phyloP scores from a whole-genome alignment of 2,113 vertebrate genomes.

The Catharus minimus region DNA sequence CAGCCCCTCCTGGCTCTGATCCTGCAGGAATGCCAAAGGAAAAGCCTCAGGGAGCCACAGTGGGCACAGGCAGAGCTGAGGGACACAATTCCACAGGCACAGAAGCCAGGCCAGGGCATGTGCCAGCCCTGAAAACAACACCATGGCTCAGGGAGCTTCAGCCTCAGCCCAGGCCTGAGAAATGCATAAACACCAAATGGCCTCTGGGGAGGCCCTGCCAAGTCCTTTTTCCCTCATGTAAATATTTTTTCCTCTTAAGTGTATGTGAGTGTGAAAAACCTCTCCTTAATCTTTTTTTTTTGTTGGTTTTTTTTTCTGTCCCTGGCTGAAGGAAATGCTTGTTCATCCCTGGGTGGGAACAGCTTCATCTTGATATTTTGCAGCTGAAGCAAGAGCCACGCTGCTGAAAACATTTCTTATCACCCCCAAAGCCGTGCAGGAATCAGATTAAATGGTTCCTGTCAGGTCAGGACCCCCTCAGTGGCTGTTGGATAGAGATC shows the following conservation, averaged over 20 bases:
- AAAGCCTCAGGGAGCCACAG: neutral
- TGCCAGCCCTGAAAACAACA: neutral
- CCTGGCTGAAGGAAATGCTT: conserved; percentile 4
- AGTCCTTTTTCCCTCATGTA: conserved; percentile 38
- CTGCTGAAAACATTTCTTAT: neutral
- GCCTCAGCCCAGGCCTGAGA: neutral
- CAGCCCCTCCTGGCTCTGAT: neutral
- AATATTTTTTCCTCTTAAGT: conserved; percentile 57
- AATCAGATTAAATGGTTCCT: neutral
- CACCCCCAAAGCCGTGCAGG: rapidly evolving
- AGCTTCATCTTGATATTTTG: neutral
- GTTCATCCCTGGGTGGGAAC: neutral
- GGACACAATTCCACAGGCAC: neutral
- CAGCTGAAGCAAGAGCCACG: neutral
- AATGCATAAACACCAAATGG: conserved; percentile 12
- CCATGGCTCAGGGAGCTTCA: neutral
- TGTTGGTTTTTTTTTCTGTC: neutral
- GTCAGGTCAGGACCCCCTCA: neutral
- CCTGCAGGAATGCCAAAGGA: neutral
- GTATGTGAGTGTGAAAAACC: conserved; percentile 5
- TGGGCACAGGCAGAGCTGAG: neutral
- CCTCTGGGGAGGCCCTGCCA: conserved; percentile 2
- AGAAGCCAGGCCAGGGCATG: neutral
- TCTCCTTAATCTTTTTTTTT: neutral
- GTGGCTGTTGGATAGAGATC: neutral